These are phyloP conservation scores for Drosophila lacicola DNA, from an alignment of 2,888 invertebrate species.

Conservation along the genomic window DNA sequence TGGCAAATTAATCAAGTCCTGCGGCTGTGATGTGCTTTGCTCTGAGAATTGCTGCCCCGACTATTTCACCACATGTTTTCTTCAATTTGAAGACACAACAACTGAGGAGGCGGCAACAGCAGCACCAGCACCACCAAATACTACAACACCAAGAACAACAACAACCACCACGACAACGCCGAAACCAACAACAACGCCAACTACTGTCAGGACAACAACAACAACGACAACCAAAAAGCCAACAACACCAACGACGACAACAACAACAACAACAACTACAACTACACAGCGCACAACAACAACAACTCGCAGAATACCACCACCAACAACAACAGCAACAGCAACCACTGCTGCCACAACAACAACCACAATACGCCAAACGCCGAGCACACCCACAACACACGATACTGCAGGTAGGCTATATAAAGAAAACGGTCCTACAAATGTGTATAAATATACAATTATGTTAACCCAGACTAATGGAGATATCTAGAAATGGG, in stretches of 20 bases:
- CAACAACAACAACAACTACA: slow-evolving; percentile 19
- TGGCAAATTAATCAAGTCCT: slow-evolving; percentile 82
- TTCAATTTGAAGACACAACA: not conserved
- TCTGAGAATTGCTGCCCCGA: slow-evolving; percentile 89
- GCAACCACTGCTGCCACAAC: slow-evolving; percentile 8
- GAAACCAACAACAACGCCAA: slow-evolving; percentile 22
- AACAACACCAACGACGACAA: slow-evolving; percentile 8
- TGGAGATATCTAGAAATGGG: too few relatives aligned
- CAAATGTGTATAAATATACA: too few relatives aligned
- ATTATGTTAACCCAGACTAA: too few relatives aligned
- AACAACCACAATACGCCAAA: not conserved
- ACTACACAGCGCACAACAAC: slow-evolving; percentile 15
- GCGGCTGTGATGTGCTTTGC: slow-evolving; percentile 88
- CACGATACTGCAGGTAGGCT: not conserved
- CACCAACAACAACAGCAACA: slow-evolving; percentile 21
- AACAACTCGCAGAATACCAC: slow-evolving; percentile 25
- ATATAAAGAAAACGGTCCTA: not conserved
- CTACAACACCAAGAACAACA: slow-evolving; percentile 3
- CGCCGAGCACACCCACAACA: not conserved
- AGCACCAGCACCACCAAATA: slow-evolving; percentile 15
- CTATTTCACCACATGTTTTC: slow-evolving; percentile 83
- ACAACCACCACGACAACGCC: slow-evolving; percentile 20
- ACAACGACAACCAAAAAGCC: slow-evolving; percentile 7
- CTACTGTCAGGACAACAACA: slow-evolving; percentile 21
- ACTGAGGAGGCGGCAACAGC: not conserved